Evolutionary conservation across 2,113 vertebrate species (phyloP).

Genomic region (Rhinoderma darwinii): DNA sequence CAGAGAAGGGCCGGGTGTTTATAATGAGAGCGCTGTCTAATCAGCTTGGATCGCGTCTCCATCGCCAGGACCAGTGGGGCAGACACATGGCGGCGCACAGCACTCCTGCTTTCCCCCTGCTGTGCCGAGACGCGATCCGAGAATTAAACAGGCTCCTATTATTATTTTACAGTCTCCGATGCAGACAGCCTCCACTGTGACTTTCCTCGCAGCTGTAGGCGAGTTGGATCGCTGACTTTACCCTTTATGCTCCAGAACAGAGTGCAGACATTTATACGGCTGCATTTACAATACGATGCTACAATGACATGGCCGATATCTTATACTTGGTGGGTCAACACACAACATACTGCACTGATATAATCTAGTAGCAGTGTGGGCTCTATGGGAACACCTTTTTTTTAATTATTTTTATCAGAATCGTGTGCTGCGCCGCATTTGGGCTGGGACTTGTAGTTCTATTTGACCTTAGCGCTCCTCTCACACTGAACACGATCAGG

Average conservation of each 20-base stretch:
- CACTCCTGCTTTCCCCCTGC: conserved; percentile 38
- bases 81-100: conserved; percentile 20
- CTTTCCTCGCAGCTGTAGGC: conserved; percentile 48
- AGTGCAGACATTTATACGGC: not conserved
- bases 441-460: not conserved
- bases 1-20: not conserved
- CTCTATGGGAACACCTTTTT: too few relatives aligned
- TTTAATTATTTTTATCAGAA: too few relatives aligned
- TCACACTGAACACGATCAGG: too few relatives aligned
- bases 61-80: conserved; percentile 21
- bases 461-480: too few relatives aligned
- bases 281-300: not conserved
- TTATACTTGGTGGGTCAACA: too few relatives aligned
- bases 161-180: conserved; percentile 47
- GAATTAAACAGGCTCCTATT: conserved; percentile 57
- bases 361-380: too few relatives aligned
- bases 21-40: conserved; percentile 1
- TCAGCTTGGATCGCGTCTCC: not conserved
- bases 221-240: not conserved
- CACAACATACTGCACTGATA: too few relatives aligned
- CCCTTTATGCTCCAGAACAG: not conserved
- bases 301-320: too few relatives aligned
- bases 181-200: conserved; percentile 50
- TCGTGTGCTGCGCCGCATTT: too few relatives aligned
- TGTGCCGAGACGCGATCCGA: conserved; percentile 48